Conservation (phyloP, 37 sponge, comb jelly and placozoan species). For the Oopsacas minuta region DNA sequence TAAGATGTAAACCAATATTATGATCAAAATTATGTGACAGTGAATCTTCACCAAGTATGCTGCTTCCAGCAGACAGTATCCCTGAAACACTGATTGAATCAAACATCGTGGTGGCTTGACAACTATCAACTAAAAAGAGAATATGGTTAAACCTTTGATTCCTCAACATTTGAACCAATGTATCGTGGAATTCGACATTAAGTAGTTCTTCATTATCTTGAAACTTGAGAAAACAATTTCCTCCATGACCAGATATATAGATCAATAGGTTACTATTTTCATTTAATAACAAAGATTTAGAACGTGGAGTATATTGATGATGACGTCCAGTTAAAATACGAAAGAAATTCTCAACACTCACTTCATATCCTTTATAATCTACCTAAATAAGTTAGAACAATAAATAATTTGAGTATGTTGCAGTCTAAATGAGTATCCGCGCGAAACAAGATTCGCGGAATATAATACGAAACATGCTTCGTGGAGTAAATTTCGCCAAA, state of each 20-base stretch:
- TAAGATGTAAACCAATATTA: neutral
- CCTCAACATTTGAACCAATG: neutral
- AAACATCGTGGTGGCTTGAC: neutral
- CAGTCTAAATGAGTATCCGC: no score
- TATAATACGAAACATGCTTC: no score
- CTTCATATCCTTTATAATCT: slow-evolving; percentile 15
- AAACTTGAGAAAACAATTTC: neutral
- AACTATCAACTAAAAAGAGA: neutral
- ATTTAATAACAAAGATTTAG: neutral
- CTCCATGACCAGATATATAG: slow-evolving; percentile 7
- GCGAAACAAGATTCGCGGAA: no score
- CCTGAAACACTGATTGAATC: neutral
- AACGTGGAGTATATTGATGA: neutral
- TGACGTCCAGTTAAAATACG: neutral
- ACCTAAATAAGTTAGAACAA: no score
- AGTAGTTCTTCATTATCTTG: neutral
- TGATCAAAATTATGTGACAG: neutral
- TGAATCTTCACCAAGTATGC: slow-evolving; percentile 11
- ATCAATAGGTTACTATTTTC: neutral
- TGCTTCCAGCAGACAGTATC: neutral
- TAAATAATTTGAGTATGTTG: no score
- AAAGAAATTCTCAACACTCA: neutral
- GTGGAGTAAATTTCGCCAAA: no score
- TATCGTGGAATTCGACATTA: neutral
- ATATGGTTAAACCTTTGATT: neutral